Percentiles rank a stretch among this genome's conserved stretches.
These are phyloP conservation scores for Drosophila kohkoa DNA, from an alignment of 1,140 invertebrate species.

Conservation along the genomic window DNA sequence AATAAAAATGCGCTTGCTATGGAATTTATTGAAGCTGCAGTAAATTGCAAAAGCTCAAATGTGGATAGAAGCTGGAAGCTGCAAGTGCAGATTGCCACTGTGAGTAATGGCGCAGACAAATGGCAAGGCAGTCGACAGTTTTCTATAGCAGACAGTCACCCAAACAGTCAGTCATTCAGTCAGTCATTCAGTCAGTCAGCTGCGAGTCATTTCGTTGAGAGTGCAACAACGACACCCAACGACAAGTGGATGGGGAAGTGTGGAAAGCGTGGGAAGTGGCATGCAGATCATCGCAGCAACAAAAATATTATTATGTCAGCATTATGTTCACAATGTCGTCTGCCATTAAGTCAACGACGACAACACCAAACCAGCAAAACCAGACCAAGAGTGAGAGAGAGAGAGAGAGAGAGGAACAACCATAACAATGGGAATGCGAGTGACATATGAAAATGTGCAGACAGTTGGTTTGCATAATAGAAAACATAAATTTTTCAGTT, in stretches of 20 bases:
- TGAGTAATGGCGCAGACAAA: constrained; percentile 81
- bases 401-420: constrained; percentile 5
- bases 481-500: constrained; percentile 72
- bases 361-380: constrained; percentile 29
- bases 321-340: constrained; percentile 82
- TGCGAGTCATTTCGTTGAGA: constrained; percentile 42
- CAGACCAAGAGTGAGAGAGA: constrained; percentile 13
- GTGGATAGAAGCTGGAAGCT: constrained; percentile 1
- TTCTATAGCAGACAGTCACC: constrained; percentile 13
- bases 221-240: background rate
- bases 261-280: constrained; percentile 31
- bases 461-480: constrained; percentile 61
- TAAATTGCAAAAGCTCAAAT: constrained; percentile 34
- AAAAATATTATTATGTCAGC: constrained; percentile 82
- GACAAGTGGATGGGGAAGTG: background rate
- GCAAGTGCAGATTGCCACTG: constrained; percentile 64
- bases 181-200: constrained; percentile 26
- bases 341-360: constrained; percentile 74
- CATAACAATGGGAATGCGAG: constrained; percentile 34
- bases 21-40: constrained; percentile 71
- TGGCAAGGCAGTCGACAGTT: constrained; percentile 66
- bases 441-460: constrained; percentile 60
- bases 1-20: constrained; percentile 75
- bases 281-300: constrained; percentile 76
- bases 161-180: constrained; percentile 22